phyloP scores from a whole-genome alignment of 2,113 vertebrate genomes.

The Microtus montanus region DNA sequence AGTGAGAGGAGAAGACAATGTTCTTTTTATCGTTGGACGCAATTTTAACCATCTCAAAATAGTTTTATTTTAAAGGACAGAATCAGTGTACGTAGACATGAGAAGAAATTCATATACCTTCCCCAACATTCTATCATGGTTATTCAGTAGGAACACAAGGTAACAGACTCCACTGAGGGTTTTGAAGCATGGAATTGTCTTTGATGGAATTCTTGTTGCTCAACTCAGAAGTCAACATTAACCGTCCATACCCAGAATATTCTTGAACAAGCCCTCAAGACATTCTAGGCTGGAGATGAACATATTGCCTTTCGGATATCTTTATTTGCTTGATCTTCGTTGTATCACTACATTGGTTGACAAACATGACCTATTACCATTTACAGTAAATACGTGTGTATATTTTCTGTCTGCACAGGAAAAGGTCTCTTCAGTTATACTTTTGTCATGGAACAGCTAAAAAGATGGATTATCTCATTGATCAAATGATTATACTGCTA shows the following conservation, averaged over 20 bases:
- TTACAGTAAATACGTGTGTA: background rate
- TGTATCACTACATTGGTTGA: background rate
- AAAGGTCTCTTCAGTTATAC: background rate
- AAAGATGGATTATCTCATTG: background rate
- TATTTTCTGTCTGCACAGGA: background rate
- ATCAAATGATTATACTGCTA: background rate
- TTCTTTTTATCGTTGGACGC: background rate
- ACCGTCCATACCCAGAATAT: background rate
- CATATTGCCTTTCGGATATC: background rate
- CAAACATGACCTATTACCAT: background rate
- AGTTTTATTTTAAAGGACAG: background rate
- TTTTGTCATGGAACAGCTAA: no score
- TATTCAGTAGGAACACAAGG: background rate
- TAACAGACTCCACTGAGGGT: background rate
- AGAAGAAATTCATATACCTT: background rate
- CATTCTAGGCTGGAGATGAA: background rate
- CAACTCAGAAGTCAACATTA: background rate
- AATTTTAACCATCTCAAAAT: background rate
- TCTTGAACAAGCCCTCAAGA: background rate
- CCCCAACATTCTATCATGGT: rapidly evolving
- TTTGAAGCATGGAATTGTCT: background rate
- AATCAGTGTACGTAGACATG: background rate
- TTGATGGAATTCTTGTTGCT: background rate
- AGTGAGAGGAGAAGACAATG: background rate
- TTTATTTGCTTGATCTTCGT: background rate